phyloP scores from a whole-genome alignment of 1,140 invertebrate species.

The Parapsyche elsis region DNA sequence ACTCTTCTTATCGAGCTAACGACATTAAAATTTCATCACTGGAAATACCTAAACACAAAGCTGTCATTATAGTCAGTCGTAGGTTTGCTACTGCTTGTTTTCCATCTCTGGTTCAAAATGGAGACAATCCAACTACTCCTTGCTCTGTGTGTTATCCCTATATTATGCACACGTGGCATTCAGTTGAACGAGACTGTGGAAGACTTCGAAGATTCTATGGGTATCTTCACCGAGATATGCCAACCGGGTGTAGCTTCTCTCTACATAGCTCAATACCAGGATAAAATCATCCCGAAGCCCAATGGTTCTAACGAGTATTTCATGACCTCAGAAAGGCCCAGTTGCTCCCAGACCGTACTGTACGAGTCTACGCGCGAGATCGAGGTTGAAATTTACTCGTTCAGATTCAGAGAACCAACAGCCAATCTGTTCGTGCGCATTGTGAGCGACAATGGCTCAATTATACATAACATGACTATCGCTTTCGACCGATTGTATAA shows the following conservation, averaged over 20 bases:
- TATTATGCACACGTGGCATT: background rate
- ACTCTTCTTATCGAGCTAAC: too few species aligned
- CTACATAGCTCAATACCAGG: background rate
- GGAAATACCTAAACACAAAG: too few species aligned
- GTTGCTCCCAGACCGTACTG: background rate
- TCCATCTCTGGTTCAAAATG: conserved; percentile 9
- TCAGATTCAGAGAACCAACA: background rate
- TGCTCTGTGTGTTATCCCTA: background rate
- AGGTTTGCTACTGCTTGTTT: background rate
- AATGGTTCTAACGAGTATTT: background rate
- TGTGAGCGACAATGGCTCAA: background rate
- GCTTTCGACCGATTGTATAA: background rate
- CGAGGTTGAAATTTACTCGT: background rate
- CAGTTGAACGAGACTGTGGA: background rate
- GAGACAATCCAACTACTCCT: background rate
- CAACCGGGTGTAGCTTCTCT: background rate
- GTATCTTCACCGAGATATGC: background rate
- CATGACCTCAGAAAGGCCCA: background rate
- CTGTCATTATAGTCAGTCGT: background rate
- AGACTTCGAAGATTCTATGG: background rate
- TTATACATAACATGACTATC: background rate
- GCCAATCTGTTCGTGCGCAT: background rate
- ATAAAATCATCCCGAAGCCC: background rate
- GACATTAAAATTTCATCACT: background rate
- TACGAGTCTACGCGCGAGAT: background rate